These are phyloP conservation scores for Macropus fuliginosus DNA, from an alignment of 2,797 vertebrate genomes.

Conservation along the genomic window DNA sequence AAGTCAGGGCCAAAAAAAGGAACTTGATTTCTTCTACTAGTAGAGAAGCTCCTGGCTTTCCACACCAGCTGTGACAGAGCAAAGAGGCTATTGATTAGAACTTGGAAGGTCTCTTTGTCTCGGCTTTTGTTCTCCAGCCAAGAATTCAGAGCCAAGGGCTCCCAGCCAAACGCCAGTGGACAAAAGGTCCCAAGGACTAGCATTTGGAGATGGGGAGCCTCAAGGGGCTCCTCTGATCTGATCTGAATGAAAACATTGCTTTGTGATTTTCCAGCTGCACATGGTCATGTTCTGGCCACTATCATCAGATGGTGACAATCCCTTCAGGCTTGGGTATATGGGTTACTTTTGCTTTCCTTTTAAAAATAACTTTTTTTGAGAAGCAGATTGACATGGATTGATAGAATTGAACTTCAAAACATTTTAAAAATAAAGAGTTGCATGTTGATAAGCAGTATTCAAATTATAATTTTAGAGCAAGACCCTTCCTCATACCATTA, in stretches of 20 bases:
- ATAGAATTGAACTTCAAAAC: background rate
- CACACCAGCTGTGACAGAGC: background rate
- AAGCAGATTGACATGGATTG: background rate
- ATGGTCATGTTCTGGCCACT: background rate
- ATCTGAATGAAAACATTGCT: slow-evolving; percentile 18
- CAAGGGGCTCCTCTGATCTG: background rate
- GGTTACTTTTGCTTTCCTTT: background rate
- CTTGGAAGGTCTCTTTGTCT: background rate
- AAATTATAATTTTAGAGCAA: background rate
- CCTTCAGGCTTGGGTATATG: background rate
- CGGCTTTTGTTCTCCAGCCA: slow-evolving; percentile 5
- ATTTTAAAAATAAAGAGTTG: background rate
- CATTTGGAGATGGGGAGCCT: background rate
- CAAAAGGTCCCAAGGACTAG: slow-evolving; percentile 13
- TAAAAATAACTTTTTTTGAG: background rate
- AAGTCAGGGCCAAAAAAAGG: background rate
- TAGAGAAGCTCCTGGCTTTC: background rate
- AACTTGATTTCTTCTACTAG: background rate
- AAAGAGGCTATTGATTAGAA: slow-evolving; percentile 7
- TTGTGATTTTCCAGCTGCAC: background rate
- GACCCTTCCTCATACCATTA: background rate
- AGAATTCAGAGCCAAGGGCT: background rate
- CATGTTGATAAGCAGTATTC: background rate
- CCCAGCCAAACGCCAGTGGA: background rate
- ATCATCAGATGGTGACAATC: background rate